Base-by-base conservation (phyloP, 2,888 invertebrate species). In the Thymelicus acteon region DNA sequence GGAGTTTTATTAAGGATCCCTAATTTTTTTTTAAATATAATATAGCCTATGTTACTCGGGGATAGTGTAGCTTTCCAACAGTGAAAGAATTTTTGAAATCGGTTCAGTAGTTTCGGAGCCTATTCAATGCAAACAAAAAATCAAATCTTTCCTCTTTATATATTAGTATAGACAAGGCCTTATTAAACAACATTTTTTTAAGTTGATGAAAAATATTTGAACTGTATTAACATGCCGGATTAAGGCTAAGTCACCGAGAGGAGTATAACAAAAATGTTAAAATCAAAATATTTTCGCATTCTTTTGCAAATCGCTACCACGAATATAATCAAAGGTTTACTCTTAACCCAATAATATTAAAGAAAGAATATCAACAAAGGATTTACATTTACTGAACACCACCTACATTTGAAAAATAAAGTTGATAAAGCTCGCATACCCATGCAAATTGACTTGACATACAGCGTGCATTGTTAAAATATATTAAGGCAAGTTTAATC, bases 401-500 rank as follows among this genome's bases (percentile, higher is more conserved):
- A 58, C 48, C 66, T 19, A 37, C 48, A 47, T 58, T 57, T 48
- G 7, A 37, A n/a, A 40, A 47, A 39, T 60, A 49, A 60, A 60
- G 44, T 60, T 48, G n/a, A 49, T 49, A 49, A 58, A 60, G n/a
- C 49, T 67, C 67, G 13, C 60, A 49, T 67, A 48, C 39, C 19
- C 49, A 60, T 60, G 67, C 13, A 19, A 67, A 67, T 67, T 48
- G 67, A 60, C 72, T 52, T 65, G 63, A 49, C 61, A 47, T 57
- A 49, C 49, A 60, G 19, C 24, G 68, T 47, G 60, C 54, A 57
- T 61, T 72, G 63, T 61, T 54, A n/a, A 31, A 47, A 63, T 65
- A 61, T 60, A 67, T 67, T 67, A 60, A 19, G 15, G 52, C 52
- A 47, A 54, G 67, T 49, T 60, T 71, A 67, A 67, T 71, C 63